Percentiles rank a stretch among this genome's conserved stretches.
Evolutionary conservation across 2,888 invertebrate species (phyloP).

Genomic region (Barypeithes pellucidus): DNA sequence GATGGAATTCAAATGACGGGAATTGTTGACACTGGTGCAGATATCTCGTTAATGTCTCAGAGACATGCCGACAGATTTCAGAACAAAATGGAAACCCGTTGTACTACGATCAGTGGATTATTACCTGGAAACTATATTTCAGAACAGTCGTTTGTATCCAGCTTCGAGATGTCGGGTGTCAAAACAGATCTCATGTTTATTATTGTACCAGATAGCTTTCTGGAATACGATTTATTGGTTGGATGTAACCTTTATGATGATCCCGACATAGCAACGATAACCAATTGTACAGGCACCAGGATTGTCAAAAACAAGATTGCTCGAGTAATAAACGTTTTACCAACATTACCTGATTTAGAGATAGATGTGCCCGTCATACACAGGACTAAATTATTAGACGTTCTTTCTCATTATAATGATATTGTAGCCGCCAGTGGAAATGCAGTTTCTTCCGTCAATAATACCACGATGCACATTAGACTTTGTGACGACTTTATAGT

Average conservation of each 20-base stretch:
- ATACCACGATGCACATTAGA: constrained; percentile 39
- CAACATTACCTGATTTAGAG: constrained; percentile 19
- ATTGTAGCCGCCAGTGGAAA: constrained; percentile 23
- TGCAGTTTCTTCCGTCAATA: constrained; percentile 32
- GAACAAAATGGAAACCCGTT: constrained; percentile 20
- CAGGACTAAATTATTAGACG: neutral
- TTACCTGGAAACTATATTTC: constrained; percentile 29
- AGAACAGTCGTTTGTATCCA: constrained; percentile 47
- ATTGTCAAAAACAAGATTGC: constrained; percentile 34
- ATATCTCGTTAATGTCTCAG: constrained; percentile 50
- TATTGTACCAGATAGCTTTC: too few species aligned
- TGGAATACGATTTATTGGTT: too few species aligned
- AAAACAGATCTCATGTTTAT: too few species aligned
- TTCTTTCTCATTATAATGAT: constrained; percentile 26
- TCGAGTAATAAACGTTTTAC: neutral
- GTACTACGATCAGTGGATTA: constrained; percentile 35
- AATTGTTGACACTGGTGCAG: constrained; percentile 47
- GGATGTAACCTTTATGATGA: constrained; percentile 46
- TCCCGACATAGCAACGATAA: constrained; percentile 29
- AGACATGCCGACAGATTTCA: constrained; percentile 7
- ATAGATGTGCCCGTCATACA: constrained; percentile 25
- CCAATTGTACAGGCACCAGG: constrained; percentile 11
- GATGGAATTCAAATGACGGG: constrained; percentile 18
- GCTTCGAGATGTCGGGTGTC: too few species aligned
- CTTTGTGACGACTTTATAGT: constrained; percentile 46